Evolutionary conservation across 37 sponge, comb jelly and placozoan species (phyloP).

Genomic region (Beroe forskalii): DNA sequence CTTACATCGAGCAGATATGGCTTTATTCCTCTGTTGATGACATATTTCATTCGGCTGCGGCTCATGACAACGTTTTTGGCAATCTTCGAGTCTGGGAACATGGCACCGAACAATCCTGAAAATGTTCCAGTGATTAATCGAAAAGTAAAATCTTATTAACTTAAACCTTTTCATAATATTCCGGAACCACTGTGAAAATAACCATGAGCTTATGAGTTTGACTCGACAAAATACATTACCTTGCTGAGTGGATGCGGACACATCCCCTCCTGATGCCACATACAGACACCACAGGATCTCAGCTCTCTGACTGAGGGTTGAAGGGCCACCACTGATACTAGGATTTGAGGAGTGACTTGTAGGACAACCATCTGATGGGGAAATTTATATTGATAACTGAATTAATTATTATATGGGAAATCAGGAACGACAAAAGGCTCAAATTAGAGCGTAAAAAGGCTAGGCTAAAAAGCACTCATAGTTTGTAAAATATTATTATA

Average conservation of each 20-base stretch:
- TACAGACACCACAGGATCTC: slow-evolving; percentile 61
- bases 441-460: too few relatives aligned
- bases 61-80: slow-evolving; percentile 33
- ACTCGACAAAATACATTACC: too few relatives aligned
- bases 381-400: too few relatives aligned
- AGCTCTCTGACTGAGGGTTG: not conserved
- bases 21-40: slow-evolving; percentile 40
- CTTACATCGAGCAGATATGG: slow-evolving; percentile 9
- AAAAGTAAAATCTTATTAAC: too few relatives aligned
- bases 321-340: not conserved
- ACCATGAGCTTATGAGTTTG: not conserved
- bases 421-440: too few relatives aligned
- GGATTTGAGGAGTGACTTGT: not conserved
- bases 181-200: not conserved
- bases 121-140: too few relatives aligned
- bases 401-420: too few relatives aligned
- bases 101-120: slow-evolving; percentile 15
- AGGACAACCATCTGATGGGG: not conserved
- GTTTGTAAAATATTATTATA: too few relatives aligned
- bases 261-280: not conserved
- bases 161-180: too few relatives aligned
- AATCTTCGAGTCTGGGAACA: slow-evolving; percentile 52
- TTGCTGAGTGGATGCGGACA: too few relatives aligned
- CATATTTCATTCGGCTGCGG: not conserved
- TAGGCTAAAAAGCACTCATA: too few relatives aligned